Evolutionary conservation across 2,113 vertebrate genomes (phyloP), one percentile per base, ranked within the genome.

Genomic region (Tauraco erythrolophus): DNA sequence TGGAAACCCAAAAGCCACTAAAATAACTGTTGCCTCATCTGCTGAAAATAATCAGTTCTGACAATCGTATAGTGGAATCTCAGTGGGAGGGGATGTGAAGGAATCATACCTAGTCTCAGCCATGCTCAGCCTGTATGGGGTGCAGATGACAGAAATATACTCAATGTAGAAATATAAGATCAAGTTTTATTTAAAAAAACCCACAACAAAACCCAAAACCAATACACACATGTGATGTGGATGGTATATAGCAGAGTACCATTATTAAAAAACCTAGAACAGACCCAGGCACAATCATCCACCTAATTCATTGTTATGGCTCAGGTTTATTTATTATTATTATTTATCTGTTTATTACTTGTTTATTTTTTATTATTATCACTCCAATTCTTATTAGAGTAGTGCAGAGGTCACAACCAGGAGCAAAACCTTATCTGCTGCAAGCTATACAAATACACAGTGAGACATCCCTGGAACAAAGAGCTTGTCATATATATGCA

Each of bases 21-120:
- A 95, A 95, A 95, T 92, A 97, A 95, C 84, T 92, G 75, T 83
- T 92, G 91, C 75, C 79, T 94, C 81, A 75, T 95, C 84, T 86
- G 57, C 88, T 93, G 84, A 91, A 96, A 92, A 78, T 88, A 97
- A 97, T 95, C 53, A 70, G n/a, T 94, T 91, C 91, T 96, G 96
- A 97, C 96, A 97, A 66, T 78, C 6, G 1, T 75, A 74, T 70
- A 35, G 84, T 76, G 71, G 70, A 91, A 83, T 78, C 78, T 72
- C 96, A 86, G 84, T 57, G 45, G 87, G 71, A 95, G 33, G 46
- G 66, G 17, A 95, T 62, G 71, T 77, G 77, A 92, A 93, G 96
- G 92, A 97, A 94, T 92, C 84, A 28, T 66, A 89, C 72, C 69
- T 89, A 75, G 28, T 58, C 53, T 65, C 33, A 80, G 56, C 25